phyloP scores from a whole-genome alignment of 2,113 vertebrate genomes.

The Ictalurus furcatus region DNA sequence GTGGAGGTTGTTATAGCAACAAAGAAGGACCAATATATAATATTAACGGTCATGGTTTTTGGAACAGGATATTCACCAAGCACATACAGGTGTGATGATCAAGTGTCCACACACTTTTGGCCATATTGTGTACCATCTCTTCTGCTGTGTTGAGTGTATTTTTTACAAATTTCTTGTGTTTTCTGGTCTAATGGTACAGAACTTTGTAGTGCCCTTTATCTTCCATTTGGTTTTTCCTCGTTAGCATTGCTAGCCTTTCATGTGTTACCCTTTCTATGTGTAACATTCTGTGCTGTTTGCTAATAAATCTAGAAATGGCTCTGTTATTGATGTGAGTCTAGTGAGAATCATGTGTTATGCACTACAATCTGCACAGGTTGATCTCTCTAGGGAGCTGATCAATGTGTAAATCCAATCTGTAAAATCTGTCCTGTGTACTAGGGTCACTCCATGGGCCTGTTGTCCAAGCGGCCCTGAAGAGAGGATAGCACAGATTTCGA shows the following conservation, averaged over 20 bases:
- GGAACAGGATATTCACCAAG: background rate
- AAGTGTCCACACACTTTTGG: background rate
- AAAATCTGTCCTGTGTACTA: background rate
- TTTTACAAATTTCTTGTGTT: background rate
- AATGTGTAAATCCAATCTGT: background rate
- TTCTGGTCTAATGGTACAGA: background rate
- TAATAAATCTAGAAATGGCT: too few species aligned
- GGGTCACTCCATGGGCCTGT: too few species aligned
- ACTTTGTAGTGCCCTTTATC: background rate
- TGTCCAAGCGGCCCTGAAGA: background rate
- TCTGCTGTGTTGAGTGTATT: background rate
- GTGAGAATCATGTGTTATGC: background rate
- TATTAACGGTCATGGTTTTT: background rate
- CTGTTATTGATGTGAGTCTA: too few species aligned
- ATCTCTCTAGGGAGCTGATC: background rate
- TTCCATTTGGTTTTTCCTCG: background rate
- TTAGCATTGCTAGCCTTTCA: background rate
- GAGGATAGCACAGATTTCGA: background rate
- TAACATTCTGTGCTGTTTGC: too few species aligned
- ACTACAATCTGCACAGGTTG: too few species aligned
- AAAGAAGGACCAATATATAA: background rate
- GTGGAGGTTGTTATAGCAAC: background rate
- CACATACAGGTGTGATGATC: background rate
- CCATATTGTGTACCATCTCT: background rate
- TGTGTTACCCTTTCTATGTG: background rate